Base-by-base conservation (phyloP, 2,113 vertebrate species). In the Thamnaconus septentrionalis region DNA sequence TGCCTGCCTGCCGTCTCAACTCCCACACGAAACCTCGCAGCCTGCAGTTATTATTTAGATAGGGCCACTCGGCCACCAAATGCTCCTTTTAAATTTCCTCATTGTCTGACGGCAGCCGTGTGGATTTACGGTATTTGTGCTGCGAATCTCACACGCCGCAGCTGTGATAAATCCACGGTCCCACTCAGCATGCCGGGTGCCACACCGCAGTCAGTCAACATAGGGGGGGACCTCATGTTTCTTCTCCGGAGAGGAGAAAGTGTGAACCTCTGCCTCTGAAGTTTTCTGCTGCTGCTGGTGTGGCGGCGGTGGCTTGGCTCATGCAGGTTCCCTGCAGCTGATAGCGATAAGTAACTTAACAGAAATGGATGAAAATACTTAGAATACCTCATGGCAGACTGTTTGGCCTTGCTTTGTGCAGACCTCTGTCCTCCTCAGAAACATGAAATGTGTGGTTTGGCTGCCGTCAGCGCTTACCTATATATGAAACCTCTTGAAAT, bases 281-380 rank as follows among this genome's bases (percentile, higher is more conserved):
- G 31, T 45, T 12, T 62, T 61, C 45, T 66, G 76, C 64, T 56
- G 52, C 58, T 55, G 56, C 54, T 47, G 9, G 41, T 53, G 67
- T 31, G 71, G 63, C 66, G 47, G 11, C 52, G 53, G 1, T 58
- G 48, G 80, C 80, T 83, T 85, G 84, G 78, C 59, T 57, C 75
- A 80, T 87, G 57, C 80, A 80, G 48, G 60, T 55, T 59, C 18
- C 18, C 18, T 31, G 18, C 18, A 31, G 18, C 18, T 55, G 51
- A 61, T 61, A 64, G 80, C 81, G 69, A 61, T 75, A 76, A 89
- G 81, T 76, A 81, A 76, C 81, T 83, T 70, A 85, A 86, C 84
- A 90, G 76, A 77, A 86, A 87, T 80, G 80, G 81, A 87, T 87
- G 64, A 85, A 86, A 90, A 83, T 80, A 83, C 60, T 5, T 73